A percentile compares a stretch with the other conserved stretches of the same genome.
phyloP scores from a whole-genome alignment of 2,797 vertebrate species.

The Arrhamphus sclerolepis region DNA sequence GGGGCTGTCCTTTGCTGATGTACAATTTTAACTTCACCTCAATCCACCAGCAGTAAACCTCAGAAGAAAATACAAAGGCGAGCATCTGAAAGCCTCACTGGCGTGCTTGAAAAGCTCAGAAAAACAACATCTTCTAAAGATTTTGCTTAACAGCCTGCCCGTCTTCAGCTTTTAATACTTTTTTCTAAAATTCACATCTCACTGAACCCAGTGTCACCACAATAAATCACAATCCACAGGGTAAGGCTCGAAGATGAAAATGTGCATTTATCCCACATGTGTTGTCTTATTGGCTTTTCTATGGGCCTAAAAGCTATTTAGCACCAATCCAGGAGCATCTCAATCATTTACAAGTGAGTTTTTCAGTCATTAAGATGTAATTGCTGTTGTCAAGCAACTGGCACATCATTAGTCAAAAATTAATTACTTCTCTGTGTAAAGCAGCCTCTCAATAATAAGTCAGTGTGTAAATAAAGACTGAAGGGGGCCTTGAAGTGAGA shows the following conservation, averaged over 20 bases:
- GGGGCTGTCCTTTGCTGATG: too few species aligned
- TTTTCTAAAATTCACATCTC: constrained; percentile 26
- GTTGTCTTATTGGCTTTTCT: constrained; percentile 51
- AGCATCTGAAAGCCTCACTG: too few species aligned
- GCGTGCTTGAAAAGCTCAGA: too few species aligned
- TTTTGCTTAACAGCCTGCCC: too few species aligned
- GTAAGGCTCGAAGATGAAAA: constrained; percentile 50
- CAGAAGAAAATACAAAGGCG: too few species aligned
- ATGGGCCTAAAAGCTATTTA: constrained; percentile 63
- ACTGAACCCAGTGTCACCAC: constrained; percentile 13
- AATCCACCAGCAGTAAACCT: too few species aligned
- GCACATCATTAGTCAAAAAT: constrained; percentile 73
- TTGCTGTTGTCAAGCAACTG: constrained; percentile 76
- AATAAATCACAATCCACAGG: constrained; percentile 37
- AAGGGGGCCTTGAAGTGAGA: constrained; percentile 55
- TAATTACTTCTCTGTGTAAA: constrained; percentile 70
- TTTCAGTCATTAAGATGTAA: constrained; percentile 78
- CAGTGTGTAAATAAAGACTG: constrained; percentile 70
- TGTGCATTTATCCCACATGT: constrained; percentile 30
- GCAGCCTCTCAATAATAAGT: constrained; percentile 67
- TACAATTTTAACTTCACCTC: too few species aligned
- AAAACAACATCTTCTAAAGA: too few species aligned
- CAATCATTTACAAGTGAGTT: constrained; percentile 67
- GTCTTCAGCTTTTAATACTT: constrained; percentile 4
- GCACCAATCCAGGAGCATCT: constrained; percentile 68